Evolutionary conservation across 2,113 vertebrate genomes (phyloP).

Genomic region (Myxocyprinus asiaticus): DNA sequence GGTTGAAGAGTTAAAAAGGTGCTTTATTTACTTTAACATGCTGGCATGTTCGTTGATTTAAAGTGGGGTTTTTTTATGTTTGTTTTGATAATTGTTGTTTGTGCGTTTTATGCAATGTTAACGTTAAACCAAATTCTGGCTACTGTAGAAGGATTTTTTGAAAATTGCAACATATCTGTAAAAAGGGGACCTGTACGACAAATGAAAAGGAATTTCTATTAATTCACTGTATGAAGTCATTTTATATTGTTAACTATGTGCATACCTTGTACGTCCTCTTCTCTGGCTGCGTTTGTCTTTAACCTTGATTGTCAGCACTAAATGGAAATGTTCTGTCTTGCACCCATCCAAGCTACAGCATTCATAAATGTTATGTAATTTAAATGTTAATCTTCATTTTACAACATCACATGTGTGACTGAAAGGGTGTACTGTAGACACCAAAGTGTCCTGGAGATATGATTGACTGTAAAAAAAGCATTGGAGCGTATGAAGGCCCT

Average conservation of each 20-base stretch:
- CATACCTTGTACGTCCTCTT: not conserved
- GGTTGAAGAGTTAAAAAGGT: slow-evolving; percentile 29
- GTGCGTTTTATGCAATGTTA: slow-evolving; percentile 20
- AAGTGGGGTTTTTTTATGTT: slow-evolving; percentile 18
- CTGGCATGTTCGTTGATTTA: slow-evolving; percentile 69
- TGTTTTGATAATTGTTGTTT: slow-evolving; percentile 6
- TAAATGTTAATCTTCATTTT: not conserved
- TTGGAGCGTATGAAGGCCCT: not conserved
- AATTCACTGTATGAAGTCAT: too few relatives aligned
- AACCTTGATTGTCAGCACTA: slow-evolving; percentile 2
- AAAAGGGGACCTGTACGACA: too few relatives aligned
- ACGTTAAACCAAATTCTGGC: slow-evolving; percentile 31
- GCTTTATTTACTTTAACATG: slow-evolving; percentile 67
- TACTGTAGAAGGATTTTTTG: slow-evolving; percentile 39
- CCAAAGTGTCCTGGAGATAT: too few relatives aligned
- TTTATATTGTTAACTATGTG: not conserved
- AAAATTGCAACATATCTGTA: too few relatives aligned
- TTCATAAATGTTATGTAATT: not conserved
- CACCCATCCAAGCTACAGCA: not conserved
- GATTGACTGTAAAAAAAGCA: too few relatives aligned
- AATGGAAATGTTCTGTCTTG: slow-evolving; percentile 8
- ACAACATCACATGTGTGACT: not conserved
- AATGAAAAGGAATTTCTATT: too few relatives aligned
- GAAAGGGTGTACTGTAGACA: too few relatives aligned
- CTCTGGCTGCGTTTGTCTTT: not conserved